phyloP scores from a whole-genome alignment of 2,888 invertebrate species.

The Stomorhina lunata region DNA sequence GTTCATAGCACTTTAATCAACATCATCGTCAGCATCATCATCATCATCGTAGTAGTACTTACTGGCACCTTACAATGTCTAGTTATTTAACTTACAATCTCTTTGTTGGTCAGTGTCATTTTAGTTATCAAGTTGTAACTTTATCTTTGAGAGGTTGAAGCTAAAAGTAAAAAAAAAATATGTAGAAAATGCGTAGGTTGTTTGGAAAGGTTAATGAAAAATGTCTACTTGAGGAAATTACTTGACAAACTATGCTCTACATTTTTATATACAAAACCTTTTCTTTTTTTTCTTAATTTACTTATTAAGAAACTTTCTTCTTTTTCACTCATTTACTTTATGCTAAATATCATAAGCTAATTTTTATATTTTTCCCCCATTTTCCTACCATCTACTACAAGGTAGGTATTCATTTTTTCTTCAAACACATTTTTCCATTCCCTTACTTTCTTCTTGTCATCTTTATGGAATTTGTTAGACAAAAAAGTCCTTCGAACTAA shows the following conservation, averaged over 20 bases:
- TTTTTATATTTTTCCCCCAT: constrained; percentile 12
- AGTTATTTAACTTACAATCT: constrained; percentile 32
- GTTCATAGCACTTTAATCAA: too few species aligned
- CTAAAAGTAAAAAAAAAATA: neutral
- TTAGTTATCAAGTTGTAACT: constrained; percentile 23
- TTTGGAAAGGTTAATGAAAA: neutral
- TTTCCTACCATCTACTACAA: neutral
- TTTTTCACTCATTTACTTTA: constrained; percentile 42
- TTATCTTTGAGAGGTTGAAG: constrained; percentile 9
- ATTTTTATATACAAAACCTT: neutral
- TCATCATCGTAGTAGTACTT: constrained; percentile 4
- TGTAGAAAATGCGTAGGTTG: neutral
- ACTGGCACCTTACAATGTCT: constrained; percentile 26
- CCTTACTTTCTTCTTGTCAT: neutral
- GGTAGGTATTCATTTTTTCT: constrained; percentile 3
- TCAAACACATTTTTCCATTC: neutral
- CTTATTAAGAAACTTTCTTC: neutral
- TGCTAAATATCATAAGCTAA: constrained; percentile 39
- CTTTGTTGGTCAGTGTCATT: constrained; percentile 22
- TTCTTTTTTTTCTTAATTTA: neutral
- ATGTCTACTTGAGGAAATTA: too few species aligned
- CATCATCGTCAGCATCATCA: too few species aligned
- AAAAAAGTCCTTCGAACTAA: neutral
- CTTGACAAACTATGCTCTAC: neutral
- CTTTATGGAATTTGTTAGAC: neutral